Evolutionary conservation across 1,140 invertebrate species (phyloP).

Genomic region (Leptoteleia sp.): DNA sequence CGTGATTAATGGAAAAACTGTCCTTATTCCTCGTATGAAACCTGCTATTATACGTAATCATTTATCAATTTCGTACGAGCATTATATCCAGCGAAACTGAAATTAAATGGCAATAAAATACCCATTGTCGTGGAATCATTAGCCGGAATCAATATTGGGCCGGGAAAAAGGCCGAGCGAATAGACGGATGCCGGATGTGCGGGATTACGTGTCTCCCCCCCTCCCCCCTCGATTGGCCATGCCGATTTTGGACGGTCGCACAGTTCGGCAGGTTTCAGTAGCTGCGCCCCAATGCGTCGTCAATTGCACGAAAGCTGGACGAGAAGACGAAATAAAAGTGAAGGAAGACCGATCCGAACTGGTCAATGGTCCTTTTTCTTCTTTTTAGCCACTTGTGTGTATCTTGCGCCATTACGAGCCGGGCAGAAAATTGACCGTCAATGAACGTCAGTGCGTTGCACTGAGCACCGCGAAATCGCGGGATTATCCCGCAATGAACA

Average conservation of each 20-base stretch:
- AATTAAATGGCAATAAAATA: conserved; percentile 54
- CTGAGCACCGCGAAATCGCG: conserved; percentile 54
- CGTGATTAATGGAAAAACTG: conserved; percentile 4
- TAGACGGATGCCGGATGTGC: conserved; percentile 75
- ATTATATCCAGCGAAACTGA: conserved; percentile 17
- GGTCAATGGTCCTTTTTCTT: conserved; percentile 37
- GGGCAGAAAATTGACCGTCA: conserved; percentile 65
- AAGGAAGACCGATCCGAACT: conserved; percentile 10
- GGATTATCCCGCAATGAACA: conserved; percentile 62
- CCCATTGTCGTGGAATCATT: conserved; percentile 44
- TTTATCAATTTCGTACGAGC: conserved; percentile 21
- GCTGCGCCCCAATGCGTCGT: conserved; percentile 24
- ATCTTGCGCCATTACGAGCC: conserved; percentile 23
- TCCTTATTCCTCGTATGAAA: neutral
- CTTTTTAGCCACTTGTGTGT: conserved; percentile 17
- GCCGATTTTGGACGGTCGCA: conserved; percentile 67
- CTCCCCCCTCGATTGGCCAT: conserved; percentile 65
- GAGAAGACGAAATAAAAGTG: no score
- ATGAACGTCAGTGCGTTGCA: conserved; percentile 54
- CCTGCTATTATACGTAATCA: conserved; percentile 6
- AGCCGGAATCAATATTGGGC: conserved; percentile 36
- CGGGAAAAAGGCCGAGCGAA: conserved; percentile 35
- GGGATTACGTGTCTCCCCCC: conserved; percentile 69
- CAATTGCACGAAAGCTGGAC: conserved; percentile 11
- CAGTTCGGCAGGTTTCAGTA: conserved; percentile 58